A percentile compares a stretch with the other conserved stretches of the same genome.
Evolutionary conservation across 1,140 invertebrate genomes (phyloP).

Genomic region (Chelonus insularis): DNA sequence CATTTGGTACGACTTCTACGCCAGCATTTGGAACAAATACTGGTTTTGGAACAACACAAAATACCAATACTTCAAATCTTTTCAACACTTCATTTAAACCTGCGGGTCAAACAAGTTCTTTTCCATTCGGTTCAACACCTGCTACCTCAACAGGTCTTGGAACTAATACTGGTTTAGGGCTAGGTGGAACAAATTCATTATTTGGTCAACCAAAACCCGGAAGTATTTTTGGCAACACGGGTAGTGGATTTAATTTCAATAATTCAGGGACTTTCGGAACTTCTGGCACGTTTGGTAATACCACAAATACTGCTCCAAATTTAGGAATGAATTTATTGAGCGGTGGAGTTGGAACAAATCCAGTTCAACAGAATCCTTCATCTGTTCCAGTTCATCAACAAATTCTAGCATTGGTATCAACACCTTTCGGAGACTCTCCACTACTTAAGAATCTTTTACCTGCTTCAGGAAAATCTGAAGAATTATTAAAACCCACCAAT

Average conservation of each 20-base stretch:
- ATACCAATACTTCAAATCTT: slow-evolving; percentile 51
- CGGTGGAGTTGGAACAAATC: slow-evolving; percentile 42
- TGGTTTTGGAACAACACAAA: slow-evolving; percentile 53
- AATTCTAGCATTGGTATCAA: slow-evolving; percentile 69
- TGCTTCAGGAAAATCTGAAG: slow-evolving; percentile 67
- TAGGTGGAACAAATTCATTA: slow-evolving; percentile 55
- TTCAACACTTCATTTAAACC: slow-evolving; percentile 61
- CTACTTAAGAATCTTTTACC: slow-evolving; percentile 73
- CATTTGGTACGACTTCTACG: slow-evolving; percentile 57
- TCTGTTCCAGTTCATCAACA: slow-evolving; percentile 66
- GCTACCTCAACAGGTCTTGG: slow-evolving; percentile 52
- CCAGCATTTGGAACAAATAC: slow-evolving; percentile 58
- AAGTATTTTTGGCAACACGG: slow-evolving; percentile 63
- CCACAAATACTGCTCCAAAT: slow-evolving; percentile 44
- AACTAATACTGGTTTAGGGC: slow-evolving; percentile 50
- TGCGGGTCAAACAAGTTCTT: slow-evolving; percentile 49
- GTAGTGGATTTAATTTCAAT: slow-evolving; percentile 45
- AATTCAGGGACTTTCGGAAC: slow-evolving; percentile 49
- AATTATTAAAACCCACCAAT: slow-evolving; percentile 75
- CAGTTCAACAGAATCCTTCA: slow-evolving; percentile 47
- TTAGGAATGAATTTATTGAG: slow-evolving; percentile 44
- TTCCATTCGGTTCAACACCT: slow-evolving; percentile 60
- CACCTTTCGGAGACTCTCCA: slow-evolving; percentile 79
- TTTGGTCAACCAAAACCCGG: slow-evolving; percentile 62
- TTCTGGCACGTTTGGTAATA: slow-evolving; percentile 50